Conservation (phyloP, 1,140 invertebrate genomes). For the Luehdorfia chinensis region DNA sequence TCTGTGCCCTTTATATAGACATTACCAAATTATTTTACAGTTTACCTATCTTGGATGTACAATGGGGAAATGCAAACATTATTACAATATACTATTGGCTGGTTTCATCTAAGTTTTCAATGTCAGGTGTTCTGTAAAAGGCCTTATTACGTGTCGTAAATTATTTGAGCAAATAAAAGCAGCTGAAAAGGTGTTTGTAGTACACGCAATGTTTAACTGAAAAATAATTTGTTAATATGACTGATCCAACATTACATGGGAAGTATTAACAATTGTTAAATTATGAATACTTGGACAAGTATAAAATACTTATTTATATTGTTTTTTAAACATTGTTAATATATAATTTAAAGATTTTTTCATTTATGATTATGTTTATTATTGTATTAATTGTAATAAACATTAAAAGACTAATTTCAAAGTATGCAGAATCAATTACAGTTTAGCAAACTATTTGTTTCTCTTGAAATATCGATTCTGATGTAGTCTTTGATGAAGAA, state of each 20-base stretch:
- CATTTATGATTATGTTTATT: too few species aligned
- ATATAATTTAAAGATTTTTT: too few species aligned
- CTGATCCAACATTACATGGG: slow-evolving; percentile 4
- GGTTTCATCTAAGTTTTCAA: slow-evolving; percentile 36
- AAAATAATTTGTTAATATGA: slow-evolving; percentile 10
- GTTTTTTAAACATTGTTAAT: too few species aligned
- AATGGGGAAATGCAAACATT: slow-evolving; percentile 21
- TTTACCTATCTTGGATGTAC: slow-evolving; percentile 26
- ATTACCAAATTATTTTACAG: slow-evolving; percentile 29
- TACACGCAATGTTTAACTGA: slow-evolving; percentile 5
- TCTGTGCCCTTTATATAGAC: slow-evolving; percentile 35
- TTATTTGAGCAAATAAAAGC: slow-evolving; percentile 29
- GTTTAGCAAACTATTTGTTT: too few species aligned
- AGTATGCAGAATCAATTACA: too few species aligned
- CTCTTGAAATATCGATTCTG: too few species aligned
- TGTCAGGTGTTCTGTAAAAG: slow-evolving; percentile 41
- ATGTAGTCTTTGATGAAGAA: too few species aligned
- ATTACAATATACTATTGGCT: slow-evolving; percentile 30
- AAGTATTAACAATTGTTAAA: slow-evolving; percentile 1
- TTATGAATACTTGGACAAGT: slow-evolving; percentile 6
- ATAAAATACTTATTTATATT: too few species aligned
- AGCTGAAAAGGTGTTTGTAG: slow-evolving; percentile 26
- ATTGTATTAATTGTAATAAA: too few species aligned
- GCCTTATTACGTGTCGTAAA: slow-evolving; percentile 37
- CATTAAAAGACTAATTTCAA: too few species aligned